These are phyloP conservation scores for Drosophila hydei DNA, from an alignment of 1,140 invertebrate genomes.

Conservation along the genomic window DNA sequence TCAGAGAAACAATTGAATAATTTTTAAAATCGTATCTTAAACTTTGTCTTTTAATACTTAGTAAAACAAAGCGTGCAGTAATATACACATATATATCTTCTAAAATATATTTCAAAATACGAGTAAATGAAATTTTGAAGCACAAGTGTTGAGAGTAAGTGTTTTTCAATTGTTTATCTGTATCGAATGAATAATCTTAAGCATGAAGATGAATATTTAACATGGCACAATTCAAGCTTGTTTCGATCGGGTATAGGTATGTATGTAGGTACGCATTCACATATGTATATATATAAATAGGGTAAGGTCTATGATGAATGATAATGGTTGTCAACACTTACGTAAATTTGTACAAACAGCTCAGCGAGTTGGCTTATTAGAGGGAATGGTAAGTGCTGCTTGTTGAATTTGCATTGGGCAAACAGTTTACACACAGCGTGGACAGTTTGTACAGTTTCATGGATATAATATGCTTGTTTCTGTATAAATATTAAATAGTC, in stretches of 20 bases:
- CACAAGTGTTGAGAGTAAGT: slow-evolving; percentile 24
- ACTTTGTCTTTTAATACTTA: not conserved
- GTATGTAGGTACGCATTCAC: slow-evolving; percentile 21
- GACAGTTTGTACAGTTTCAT: slow-evolving; percentile 42
- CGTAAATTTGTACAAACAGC: slow-evolving; percentile 58
- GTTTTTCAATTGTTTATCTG: not conserved
- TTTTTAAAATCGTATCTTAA: too few species aligned
- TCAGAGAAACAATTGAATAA: too few species aligned
- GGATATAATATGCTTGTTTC: slow-evolving; percentile 8
- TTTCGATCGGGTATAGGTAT: slow-evolving; percentile 3
- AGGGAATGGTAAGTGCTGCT: slow-evolving; percentile 41
- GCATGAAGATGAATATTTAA: slow-evolving; percentile 18
- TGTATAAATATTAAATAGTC: slow-evolving; percentile 19
- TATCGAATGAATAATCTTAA: slow-evolving; percentile 11
- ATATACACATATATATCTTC: not conserved
- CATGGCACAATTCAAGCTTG: slow-evolving; percentile 10
- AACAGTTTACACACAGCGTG: slow-evolving; percentile 20
- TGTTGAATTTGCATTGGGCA: slow-evolving; percentile 41
- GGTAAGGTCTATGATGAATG: slow-evolving; percentile 15
- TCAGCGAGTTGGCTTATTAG: slow-evolving; percentile 45
- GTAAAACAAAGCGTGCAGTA: not conserved
- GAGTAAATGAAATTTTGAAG: slow-evolving; percentile 13
- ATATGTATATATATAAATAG: not conserved
- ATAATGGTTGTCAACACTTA: slow-evolving; percentile 50
- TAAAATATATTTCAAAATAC: not conserved